Percentiles rank a stretch among this genome's conserved stretches.
Evolutionary conservation across 2,797 vertebrate genomes (phyloP).

Genomic region (Pipistrellus pipistrellus): DNA sequence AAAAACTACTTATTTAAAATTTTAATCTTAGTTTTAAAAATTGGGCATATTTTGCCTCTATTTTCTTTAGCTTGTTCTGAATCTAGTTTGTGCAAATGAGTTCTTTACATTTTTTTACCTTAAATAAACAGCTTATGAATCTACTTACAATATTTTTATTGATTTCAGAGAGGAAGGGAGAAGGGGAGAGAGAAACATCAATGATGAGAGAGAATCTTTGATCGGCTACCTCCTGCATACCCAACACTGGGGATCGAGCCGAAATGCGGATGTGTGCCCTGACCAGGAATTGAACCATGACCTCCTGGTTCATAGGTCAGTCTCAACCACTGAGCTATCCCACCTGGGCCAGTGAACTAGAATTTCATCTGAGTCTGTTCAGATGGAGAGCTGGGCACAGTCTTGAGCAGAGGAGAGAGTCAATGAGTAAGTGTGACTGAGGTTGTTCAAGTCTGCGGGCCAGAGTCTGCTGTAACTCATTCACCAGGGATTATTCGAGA

Average conservation of each 20-base stretch:
- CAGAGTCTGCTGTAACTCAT: not conserved
- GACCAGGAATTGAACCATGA: too few relatives aligned
- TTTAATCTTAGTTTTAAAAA: not conserved
- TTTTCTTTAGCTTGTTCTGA: not conserved
- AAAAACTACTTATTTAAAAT: constrained; percentile 5
- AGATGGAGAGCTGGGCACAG: not conserved
- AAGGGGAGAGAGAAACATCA: too few relatives aligned
- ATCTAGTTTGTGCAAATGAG: not conserved
- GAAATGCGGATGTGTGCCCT: too few relatives aligned
- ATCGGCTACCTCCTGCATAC: too few relatives aligned
- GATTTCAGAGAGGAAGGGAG: too few relatives aligned
- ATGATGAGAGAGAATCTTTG: too few relatives aligned
- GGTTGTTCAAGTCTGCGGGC: not conserved
- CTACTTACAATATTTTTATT: too few relatives aligned
- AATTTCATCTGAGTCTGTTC: not conserved
- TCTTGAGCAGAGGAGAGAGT: not conserved
- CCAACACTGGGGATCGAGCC: too few relatives aligned
- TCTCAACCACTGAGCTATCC: too few relatives aligned
- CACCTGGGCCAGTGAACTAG: too few relatives aligned
- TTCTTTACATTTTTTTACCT: not conserved
- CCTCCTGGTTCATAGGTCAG: too few relatives aligned
- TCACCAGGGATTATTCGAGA: not conserved
- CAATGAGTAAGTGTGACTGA: not conserved
- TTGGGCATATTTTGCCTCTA: not conserved
- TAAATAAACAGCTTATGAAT: not conserved